Evolutionary conservation across 2,797 vertebrate species (phyloP).

Genomic region (Pelochelys cantorii): DNA sequence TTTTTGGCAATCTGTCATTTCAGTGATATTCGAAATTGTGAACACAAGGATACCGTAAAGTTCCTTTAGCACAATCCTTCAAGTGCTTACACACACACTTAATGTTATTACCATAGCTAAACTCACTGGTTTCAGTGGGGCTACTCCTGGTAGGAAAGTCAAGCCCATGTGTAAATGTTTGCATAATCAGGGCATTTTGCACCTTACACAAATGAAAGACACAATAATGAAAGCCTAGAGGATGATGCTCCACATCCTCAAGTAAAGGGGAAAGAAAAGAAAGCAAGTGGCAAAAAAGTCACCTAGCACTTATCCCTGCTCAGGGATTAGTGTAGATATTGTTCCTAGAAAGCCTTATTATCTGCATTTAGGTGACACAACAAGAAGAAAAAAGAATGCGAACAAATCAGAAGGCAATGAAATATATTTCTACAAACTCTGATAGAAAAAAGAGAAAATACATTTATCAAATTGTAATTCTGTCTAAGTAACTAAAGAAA

Average conservation of each 20-base stretch:
- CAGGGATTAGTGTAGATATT: neutral
- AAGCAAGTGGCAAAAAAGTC: fast-evolving
- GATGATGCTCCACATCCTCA: neutral
- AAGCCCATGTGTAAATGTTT: slow-evolving; percentile 1
- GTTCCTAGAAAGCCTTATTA: neutral
- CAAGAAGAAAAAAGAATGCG: neutral
- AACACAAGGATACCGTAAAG: neutral
- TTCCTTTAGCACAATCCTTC: neutral
- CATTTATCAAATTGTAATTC: neutral
- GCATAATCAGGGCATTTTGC: slow-evolving; percentile 26
- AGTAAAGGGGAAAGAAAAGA: neutral
- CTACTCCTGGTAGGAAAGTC: neutral
- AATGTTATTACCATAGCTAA: slow-evolving; percentile 23
- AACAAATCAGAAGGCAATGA: neutral
- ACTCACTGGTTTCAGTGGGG: slow-evolving; percentile 32
- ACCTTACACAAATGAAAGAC: slow-evolving; percentile 14
- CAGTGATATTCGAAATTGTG: neutral
- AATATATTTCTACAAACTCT: slow-evolving; percentile 22
- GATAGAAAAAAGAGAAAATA: slow-evolving; percentile 3
- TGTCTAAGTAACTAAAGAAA: neutral
- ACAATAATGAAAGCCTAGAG: neutral
- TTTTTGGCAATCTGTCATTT: neutral
- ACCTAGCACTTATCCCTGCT: neutral
- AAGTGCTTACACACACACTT: slow-evolving; percentile 30
- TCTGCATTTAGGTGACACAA: neutral